Evolutionary conservation across 2,797 vertebrate species (phyloP).

Genomic region (Champsocephalus gunnari): DNA sequence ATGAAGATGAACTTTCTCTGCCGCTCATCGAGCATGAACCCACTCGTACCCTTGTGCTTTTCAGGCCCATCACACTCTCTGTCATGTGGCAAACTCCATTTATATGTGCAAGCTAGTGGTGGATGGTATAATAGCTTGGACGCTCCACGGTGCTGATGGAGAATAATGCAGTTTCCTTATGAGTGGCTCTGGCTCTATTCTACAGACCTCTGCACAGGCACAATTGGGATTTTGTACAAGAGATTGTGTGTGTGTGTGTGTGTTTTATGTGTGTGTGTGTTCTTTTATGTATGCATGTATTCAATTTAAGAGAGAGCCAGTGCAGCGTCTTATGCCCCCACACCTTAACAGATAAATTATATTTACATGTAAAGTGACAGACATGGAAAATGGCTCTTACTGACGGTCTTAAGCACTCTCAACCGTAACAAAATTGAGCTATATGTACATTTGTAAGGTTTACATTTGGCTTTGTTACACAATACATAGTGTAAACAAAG

Average conservation of each 20-base stretch:
- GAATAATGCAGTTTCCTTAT: slow-evolving; percentile 69
- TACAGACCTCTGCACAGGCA: slow-evolving; percentile 74
- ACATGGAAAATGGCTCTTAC: slow-evolving; percentile 37
- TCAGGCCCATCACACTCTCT: slow-evolving; percentile 63
- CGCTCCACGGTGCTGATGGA: slow-evolving; percentile 57
- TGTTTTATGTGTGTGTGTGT: no score
- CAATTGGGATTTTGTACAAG: slow-evolving; percentile 69
- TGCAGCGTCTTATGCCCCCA: slow-evolving; percentile 48
- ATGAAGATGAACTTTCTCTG: slow-evolving; percentile 61
- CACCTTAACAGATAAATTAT: slow-evolving; percentile 56
- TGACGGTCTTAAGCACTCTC: slow-evolving; percentile 31
- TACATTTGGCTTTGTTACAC: slow-evolving; percentile 29
- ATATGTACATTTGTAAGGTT: slow-evolving; percentile 28
- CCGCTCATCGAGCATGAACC: slow-evolving; percentile 57
- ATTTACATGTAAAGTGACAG: slow-evolving; percentile 70
- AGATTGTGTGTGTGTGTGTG: not conserved
- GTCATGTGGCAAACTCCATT: slow-evolving; percentile 74
- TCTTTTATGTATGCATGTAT: slow-evolving; percentile 44
- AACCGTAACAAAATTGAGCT: slow-evolving; percentile 7
- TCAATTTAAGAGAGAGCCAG: slow-evolving; percentile 39
- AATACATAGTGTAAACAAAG: slow-evolving; percentile 6
- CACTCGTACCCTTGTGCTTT: slow-evolving; percentile 60
- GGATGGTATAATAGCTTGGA: slow-evolving; percentile 66
- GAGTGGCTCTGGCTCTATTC: slow-evolving; percentile 67
- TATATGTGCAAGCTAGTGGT: slow-evolving; percentile 54